phyloP scores from a whole-genome alignment of 2,888 invertebrate species.

The Tetramorium bicarinatum region DNA sequence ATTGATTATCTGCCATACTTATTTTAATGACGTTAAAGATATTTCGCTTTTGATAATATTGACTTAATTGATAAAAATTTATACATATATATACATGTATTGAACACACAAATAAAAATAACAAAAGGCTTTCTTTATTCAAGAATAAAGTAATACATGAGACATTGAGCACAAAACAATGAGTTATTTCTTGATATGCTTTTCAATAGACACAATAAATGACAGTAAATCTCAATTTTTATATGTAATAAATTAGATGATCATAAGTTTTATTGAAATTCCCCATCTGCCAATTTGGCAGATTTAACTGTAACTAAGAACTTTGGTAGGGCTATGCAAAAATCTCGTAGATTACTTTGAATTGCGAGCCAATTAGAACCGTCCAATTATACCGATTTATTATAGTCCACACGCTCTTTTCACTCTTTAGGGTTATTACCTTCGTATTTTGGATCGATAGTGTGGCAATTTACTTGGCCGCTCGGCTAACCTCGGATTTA shows the following conservation, averaged over 20 bases:
- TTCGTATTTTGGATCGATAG: slow-evolving; percentile 40
- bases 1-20: neutral
- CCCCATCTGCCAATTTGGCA: neutral
- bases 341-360: slow-evolving; percentile 57
- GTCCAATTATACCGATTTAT: slow-evolving; percentile 64
- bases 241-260: neutral
- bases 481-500: slow-evolving; percentile 47
- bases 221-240: slow-evolving; percentile 9
- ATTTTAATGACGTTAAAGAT: neutral
- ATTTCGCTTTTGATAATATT: neutral
- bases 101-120: neutral
- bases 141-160: no score
- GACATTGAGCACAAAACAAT: neutral
- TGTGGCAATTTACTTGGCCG: slow-evolving; percentile 35
- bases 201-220: neutral
- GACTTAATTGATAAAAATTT: neutral
- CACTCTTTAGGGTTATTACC: slow-evolving; percentile 51
- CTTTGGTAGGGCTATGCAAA: slow-evolving; percentile 19
- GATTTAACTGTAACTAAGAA: slow-evolving; percentile 45
- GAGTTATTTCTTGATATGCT: neutral
- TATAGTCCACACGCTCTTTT: slow-evolving; percentile 50
- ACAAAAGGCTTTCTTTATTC: no score
- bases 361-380: slow-evolving; percentile 65
- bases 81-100: neutral
- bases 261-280: neutral